Evolutionary conservation across 2,888 invertebrate species (phyloP).

Genomic region (Eremobia ochroleuca): DNA sequence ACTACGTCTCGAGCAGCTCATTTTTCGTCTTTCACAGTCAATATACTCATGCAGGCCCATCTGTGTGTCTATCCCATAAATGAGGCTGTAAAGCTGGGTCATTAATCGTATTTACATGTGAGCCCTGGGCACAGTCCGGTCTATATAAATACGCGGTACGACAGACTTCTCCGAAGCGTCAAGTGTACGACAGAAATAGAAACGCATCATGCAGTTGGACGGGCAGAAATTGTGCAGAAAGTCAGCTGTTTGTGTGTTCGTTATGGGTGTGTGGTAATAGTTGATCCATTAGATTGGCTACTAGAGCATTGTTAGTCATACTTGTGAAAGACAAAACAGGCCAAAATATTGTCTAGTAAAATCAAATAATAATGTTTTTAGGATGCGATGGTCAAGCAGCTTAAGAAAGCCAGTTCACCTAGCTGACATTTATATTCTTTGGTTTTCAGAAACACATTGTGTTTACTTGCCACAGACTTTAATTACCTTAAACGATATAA

Average conservation of each 20-base stretch:
- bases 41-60: constrained; percentile 9
- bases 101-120: constrained; percentile 51
- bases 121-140: constrained; percentile 58
- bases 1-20: neutral
- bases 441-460: neutral
- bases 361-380: neutral
- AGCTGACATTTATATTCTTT: neutral
- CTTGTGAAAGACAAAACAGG: neutral
- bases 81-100: constrained; percentile 33
- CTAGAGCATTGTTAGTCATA: neutral
- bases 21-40: constrained; percentile 5
- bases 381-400: neutral
- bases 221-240: constrained; percentile 49
- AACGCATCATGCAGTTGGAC: constrained; percentile 62
- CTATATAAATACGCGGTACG: constrained; percentile 71
- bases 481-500: neutral
- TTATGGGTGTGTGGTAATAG: neutral
- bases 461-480: neutral
- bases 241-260: constrained; percentile 8
- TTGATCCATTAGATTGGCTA: neutral
- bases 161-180: constrained; percentile 73
- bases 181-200: constrained; percentile 72
- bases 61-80: constrained; percentile 16
- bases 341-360: neutral
- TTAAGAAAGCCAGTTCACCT: neutral